Evolutionary conservation across 1,140 invertebrate genomes (phyloP).

Genomic region (Laupala kohalensis): DNA sequence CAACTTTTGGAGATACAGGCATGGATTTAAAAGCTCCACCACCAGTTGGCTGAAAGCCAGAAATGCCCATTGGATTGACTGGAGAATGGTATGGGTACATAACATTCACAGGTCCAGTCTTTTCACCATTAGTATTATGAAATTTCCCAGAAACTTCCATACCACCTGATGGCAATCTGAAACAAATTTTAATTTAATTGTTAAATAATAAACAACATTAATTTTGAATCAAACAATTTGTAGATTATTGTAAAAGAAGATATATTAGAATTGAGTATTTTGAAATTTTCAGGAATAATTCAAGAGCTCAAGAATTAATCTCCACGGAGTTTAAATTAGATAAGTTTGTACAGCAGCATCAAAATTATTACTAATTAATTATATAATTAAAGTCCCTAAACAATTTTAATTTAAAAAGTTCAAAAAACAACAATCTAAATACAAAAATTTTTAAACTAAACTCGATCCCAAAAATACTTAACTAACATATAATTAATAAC

Average conservation of each 20-base stretch:
- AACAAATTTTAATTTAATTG: background rate
- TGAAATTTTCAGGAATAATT: too few relatives aligned
- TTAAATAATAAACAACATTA: too few relatives aligned
- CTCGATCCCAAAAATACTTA: background rate
- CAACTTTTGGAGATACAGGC: constrained; percentile 46
- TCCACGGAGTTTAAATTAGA: too few relatives aligned
- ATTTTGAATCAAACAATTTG: background rate
- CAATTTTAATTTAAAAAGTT: too few relatives aligned
- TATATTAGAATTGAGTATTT: too few relatives aligned
- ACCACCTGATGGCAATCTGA: constrained; percentile 30
- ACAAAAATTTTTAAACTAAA: background rate
- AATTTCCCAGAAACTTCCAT: constrained; percentile 29
- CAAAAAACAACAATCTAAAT: too few relatives aligned
- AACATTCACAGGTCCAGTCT: constrained; percentile 27
- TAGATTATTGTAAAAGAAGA: too few relatives aligned
- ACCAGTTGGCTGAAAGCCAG: constrained; percentile 73
- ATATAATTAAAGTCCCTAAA: too few relatives aligned
- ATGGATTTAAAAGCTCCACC: constrained; percentile 75
- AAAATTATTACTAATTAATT: too few relatives aligned
- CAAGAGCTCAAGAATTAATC: too few relatives aligned
- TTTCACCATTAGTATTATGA: constrained; percentile 8
- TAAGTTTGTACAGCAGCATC: too few relatives aligned
- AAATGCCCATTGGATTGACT: constrained; percentile 62
- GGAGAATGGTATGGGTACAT: constrained; percentile 51
- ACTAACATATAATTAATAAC: background rate